These are phyloP conservation scores for cattle (Bos taurus) DNA, from an alignment of 2,113 vertebrate species.

Conservation along the genomic window DNA sequence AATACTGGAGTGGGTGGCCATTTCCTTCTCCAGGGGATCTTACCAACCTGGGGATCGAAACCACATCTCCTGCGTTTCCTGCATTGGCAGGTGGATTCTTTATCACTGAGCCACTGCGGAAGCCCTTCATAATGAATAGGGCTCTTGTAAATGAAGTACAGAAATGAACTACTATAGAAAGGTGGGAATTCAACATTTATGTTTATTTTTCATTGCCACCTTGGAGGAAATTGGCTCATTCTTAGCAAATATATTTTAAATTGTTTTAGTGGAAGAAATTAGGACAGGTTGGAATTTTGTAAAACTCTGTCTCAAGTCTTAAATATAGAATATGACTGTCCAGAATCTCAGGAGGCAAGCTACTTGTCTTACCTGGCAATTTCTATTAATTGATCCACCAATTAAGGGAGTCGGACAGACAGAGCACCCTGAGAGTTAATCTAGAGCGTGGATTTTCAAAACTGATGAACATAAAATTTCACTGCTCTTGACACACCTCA, in stretches of 20 bases:
- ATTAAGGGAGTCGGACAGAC: neutral
- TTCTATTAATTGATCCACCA: neutral
- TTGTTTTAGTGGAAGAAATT: conserved; percentile 13
- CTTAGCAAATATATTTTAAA: neutral
- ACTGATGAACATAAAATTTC: neutral
- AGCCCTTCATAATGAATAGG: neutral
- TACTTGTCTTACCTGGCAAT: neutral
- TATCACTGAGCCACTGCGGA: neutral
- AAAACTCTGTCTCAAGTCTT: neutral
- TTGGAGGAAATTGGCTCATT: neutral
- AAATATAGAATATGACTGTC: neutral
- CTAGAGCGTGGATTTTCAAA: neutral
- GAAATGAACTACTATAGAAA: neutral
- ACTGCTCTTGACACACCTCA: neutral
- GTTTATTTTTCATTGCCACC: neutral
- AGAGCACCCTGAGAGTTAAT: neutral
- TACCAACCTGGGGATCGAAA: neutral
- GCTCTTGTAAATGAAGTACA: neutral
- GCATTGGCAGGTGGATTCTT: neutral
- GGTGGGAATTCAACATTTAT: neutral
- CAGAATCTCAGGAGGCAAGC: neutral
- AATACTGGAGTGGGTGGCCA: neutral
- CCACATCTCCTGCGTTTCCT: neutral
- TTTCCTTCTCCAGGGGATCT: neutral
- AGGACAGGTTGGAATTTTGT: neutral